Evolutionary conservation across 1,140 invertebrate species (phyloP).

Genomic region (Limonius californicus): DNA sequence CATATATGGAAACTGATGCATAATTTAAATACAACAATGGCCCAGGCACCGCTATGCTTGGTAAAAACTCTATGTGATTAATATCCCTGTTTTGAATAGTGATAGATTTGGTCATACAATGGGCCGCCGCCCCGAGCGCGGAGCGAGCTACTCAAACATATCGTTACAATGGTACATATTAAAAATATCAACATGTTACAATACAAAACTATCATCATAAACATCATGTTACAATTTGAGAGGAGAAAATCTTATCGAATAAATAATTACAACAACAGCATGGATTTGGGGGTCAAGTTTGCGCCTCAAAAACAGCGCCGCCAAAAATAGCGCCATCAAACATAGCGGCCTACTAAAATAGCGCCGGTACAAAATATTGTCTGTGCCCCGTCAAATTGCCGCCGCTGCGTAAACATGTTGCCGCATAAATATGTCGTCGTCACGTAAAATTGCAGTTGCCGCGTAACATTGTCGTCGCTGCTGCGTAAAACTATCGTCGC

Average conservation of each 20-base stretch:
- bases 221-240: slow-evolving; percentile 4
- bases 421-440: too few relatives aligned
- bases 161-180: slow-evolving; percentile 35
- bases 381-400: too few relatives aligned
- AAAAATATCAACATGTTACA: slow-evolving; percentile 47
- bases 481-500: too few relatives aligned
- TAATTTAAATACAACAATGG: slow-evolving; percentile 45
- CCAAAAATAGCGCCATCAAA: too few relatives aligned
- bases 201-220: slow-evolving; percentile 40
- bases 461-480: too few relatives aligned
- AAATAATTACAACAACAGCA: slow-evolving; percentile 4
- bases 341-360: too few relatives aligned
- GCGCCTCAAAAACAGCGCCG: too few relatives aligned
- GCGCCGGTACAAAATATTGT: too few relatives aligned
- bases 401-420: too few relatives aligned
- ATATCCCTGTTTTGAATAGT: slow-evolving; percentile 42
- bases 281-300: too few relatives aligned
- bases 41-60: slow-evolving; percentile 42
- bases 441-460: too few relatives aligned
- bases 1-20: slow-evolving; percentile 39
- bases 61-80: slow-evolving; percentile 41
- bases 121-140: slow-evolving; percentile 26
- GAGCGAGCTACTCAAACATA: slow-evolving; percentile 30
- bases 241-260: slow-evolving; percentile 5
- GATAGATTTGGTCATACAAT: slow-evolving; percentile 45